Evolutionary conservation across 2,113 vertebrate species (phyloP), one percentile per base, ranked within the genome.

Genomic region (Cyphomyrus discorhynchus): DNA sequence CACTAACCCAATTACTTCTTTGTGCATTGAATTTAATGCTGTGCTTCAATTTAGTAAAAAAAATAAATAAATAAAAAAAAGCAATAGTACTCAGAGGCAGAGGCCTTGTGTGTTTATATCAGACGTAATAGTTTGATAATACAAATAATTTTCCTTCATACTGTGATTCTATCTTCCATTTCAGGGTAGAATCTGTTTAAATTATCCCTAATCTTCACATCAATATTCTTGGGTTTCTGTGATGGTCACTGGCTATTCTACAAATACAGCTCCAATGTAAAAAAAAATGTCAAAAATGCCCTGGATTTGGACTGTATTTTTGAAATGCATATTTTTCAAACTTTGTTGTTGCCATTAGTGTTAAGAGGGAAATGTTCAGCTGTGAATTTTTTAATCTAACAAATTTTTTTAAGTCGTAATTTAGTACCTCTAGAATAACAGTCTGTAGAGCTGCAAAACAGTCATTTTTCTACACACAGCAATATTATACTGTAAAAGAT

Each of bases 11-110:
- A 90, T 91, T 91, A 91, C 90, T 42, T 89, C 82, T 89, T 83
- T 91, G 89, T 89, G 89, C 83, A 91, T 92, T 92, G 84, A 88
- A 93, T 91, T 91, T 89, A 90, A 91, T 91, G 88, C 50, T 74
- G 58, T 77, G 88, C 88, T 39, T 88, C 49, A 47, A 87, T 52
- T 89, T 86, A 77, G 39, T 27, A 86, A 50, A 89, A 90, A 90
- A 84, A 77, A 45, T 0, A 56, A 3, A 52, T 1, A 47, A 47
- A 9, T 2, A 49, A 50, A 56, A 46, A 80, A 90, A 89, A 88
- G 85, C 53, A 58, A 87, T 86, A 91, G 84, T 56, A 91, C 89
- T 88, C 35, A 47, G 85, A 89, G 89, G 89, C 88, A 70, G 56
- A 74, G 52, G 39, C 42, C 52, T 42, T 77, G 19, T 50, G 39